Percentiles rank a stretch among this genome's conserved stretches.
These are phyloP conservation scores for Brienomyrus longianalis DNA, from an alignment of 2,113 vertebrate species.

Conservation along the genomic window DNA sequence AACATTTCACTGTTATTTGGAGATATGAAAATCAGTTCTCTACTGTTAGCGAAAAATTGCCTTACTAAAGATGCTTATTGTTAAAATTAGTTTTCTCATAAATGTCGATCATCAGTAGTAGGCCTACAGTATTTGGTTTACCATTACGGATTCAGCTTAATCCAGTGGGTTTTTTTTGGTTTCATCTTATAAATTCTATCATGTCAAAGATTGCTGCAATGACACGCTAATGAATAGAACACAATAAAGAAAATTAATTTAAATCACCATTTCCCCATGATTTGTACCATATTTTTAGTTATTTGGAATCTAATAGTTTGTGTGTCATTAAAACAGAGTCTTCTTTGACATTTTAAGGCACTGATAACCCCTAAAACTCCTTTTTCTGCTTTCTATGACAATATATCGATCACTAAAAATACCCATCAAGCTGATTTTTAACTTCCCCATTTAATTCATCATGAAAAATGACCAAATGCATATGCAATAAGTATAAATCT, in stretches of 20 bases:
- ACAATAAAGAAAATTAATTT: background rate
- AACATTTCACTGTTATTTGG: background rate
- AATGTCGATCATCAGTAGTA: background rate
- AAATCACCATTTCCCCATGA: background rate
- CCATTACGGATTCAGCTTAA: background rate
- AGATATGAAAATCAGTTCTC: background rate
- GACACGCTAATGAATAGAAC: background rate
- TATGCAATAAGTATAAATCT: background rate
- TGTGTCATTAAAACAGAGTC: background rate
- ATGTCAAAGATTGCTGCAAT: background rate
- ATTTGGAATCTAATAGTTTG: background rate
- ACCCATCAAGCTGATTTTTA: background rate
- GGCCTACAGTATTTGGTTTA: background rate
- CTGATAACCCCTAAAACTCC: background rate
- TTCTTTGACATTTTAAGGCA: background rate
- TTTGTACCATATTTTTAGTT: background rate
- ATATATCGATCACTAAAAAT: background rate
- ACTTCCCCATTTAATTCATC: background rate
- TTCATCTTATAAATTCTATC: background rate
- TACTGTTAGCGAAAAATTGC: background rate
- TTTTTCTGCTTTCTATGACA: background rate
- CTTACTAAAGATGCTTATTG: background rate
- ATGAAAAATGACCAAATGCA: background rate
- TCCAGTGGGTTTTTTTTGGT: background rate
- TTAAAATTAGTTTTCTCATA: background rate